Conservation (phyloP, 2,888 invertebrate species). For the Oxyscelio sp. region DNA sequence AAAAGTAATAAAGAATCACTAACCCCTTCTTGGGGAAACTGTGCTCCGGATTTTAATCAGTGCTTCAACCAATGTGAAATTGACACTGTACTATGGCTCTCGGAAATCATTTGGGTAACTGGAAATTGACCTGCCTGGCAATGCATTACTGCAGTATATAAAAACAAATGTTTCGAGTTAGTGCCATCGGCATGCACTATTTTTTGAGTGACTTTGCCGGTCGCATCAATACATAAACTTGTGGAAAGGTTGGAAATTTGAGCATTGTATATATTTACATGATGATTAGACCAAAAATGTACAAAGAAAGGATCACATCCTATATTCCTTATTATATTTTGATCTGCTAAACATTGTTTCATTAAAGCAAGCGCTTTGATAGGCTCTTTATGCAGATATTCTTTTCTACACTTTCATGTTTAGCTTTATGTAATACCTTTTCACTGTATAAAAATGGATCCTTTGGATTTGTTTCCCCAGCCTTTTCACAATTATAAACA, state of each 20-base stretch:
- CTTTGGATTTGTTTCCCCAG: neutral
- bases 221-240: constrained; percentile 31
- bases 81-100: constrained; percentile 22
- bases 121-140: constrained; percentile 30
- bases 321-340: constrained; percentile 14
- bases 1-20: too few species aligned
- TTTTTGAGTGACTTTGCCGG: constrained; percentile 20
- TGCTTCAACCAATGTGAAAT: constrained; percentile 27
- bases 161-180: constrained; percentile 39
- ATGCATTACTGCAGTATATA: constrained; percentile 24
- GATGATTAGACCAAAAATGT: constrained; percentile 42
- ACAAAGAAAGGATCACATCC: constrained; percentile 25
- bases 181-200: constrained; percentile 12
- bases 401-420: constrained; percentile 2
- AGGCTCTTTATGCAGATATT: constrained; percentile 27
- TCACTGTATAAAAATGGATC: constrained; percentile 5
- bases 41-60: constrained; percentile 32
- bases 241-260: neutral
- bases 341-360: neutral
- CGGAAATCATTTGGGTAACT: constrained; percentile 17
- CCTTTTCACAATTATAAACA: constrained; percentile 16
- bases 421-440: neutral
- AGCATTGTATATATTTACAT: constrained; percentile 20
- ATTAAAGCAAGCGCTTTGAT: constrained; percentile 23
- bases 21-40: constrained; percentile 44